Base-by-base conservation (phyloP, 2,113 vertebrate genomes). In the Girardinichthys multiradiatus region DNA sequence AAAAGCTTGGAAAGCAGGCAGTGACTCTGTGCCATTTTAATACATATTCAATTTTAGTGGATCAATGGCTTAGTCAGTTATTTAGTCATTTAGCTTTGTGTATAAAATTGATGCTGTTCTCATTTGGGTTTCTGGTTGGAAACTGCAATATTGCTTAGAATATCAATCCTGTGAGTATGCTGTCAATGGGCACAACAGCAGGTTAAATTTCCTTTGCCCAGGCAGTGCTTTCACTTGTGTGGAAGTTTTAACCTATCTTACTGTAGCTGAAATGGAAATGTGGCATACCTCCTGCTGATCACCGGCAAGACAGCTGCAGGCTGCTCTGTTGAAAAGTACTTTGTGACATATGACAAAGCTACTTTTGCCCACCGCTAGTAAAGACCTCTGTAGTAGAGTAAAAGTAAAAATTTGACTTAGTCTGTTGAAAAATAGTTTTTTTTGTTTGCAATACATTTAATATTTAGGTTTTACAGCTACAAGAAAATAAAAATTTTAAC, bases 181-280 rank as follows among this genome's bases (percentile, higher is more conserved):
- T 81, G 73, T 82, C 85, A 24, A 42, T 51, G 24, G 26, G 26
- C 48, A 68, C 14, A n/a, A 79, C 74, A 81, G 72, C 73, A 57
- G 69, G 27, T 67, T 70, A 63, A 64, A 45, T 82, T 75, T 68
- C 51, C n/a, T 80, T 63, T 71, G 31, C 72, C 62, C 1, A 48
- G 26, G 24, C 63, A 61, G 57, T 24, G 60, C 77, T 76, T 68
- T 24, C 14, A 64, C 54, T 75, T 51, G 57, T 68, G 74, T 63
- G 63, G 57, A 66, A 27, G 37, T 64, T 83, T 61, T 17, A 29
- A 83, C 69, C 85, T 82, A 82, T 80, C 78, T 82, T 59, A 64
- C 15, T 10, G 19, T 61, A 45, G 63, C 30, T 68, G 65, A 64
- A 69, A 80, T 82, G 74, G 64, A 82, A 86, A 67, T 76, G 61